phyloP scores from a whole-genome alignment of 2,113 vertebrate species.

The Chunga burmeisteri region DNA sequence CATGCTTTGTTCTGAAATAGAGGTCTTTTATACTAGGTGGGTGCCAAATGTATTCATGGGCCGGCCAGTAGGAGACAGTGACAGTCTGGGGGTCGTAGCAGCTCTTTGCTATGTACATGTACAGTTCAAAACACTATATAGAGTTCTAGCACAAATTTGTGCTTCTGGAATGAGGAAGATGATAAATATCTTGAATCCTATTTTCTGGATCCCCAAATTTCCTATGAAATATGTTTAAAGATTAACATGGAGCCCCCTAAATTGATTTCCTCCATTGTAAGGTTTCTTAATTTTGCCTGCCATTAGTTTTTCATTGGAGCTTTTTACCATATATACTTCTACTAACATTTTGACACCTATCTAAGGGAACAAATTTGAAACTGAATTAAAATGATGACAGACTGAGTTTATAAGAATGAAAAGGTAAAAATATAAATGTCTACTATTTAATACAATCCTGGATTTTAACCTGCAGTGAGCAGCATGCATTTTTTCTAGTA shows the following conservation, averaged over 20 bases:
- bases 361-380: background rate
- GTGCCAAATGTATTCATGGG: background rate
- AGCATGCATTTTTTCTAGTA: background rate
- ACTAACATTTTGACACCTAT: background rate
- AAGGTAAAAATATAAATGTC: background rate
- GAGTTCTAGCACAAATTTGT: background rate
- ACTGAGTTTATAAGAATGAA: background rate
- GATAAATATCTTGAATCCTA: background rate
- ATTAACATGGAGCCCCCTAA: background rate
- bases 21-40: background rate
- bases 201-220: background rate
- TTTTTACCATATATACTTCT: background rate
- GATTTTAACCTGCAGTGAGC: background rate
- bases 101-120: background rate
- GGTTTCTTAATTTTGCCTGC: background rate
- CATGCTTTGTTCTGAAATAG: background rate
- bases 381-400: background rate
- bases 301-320: background rate
- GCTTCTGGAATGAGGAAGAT: background rate
- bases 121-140: background rate
- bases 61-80: background rate
- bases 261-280: background rate
- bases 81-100: fast-evolving
- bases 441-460: background rate
- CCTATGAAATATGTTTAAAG: background rate